Evolutionary conservation across 2,888 invertebrate species (phyloP).

Genomic region (Nymphalis urticae): DNA sequence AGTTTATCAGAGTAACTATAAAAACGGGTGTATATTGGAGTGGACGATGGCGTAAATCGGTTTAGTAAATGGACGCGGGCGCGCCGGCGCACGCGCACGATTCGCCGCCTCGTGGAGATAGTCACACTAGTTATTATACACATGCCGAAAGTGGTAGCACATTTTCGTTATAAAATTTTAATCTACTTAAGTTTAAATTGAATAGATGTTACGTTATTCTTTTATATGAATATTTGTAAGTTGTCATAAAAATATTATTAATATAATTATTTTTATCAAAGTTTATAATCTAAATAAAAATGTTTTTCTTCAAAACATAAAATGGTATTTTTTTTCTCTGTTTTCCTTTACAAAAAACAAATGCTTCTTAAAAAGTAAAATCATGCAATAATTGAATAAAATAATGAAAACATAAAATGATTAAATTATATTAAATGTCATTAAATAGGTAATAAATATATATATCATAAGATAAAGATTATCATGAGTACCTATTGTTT

Average conservation of each 20-base stretch:
- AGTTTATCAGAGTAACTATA: conserved; percentile 50
- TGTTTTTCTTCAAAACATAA: conserved; percentile 80
- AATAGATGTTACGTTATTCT: conserved; percentile 82
- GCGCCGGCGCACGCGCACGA: conserved; percentile 34
- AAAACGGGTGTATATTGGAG: conserved; percentile 40
- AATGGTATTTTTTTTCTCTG: conserved; percentile 49
- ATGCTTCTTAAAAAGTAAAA: not conserved
- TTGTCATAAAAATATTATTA: conserved; percentile 82
- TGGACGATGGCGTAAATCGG: conserved; percentile 31
- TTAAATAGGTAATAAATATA: too few species aligned
- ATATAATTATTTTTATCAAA: conserved; percentile 83
- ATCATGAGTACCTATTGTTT: not conserved
- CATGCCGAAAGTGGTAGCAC: conserved; percentile 77
- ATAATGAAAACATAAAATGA: too few species aligned
- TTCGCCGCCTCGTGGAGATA: conserved; percentile 55
- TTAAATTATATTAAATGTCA: too few species aligned
- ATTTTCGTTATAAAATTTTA: conserved; percentile 76
- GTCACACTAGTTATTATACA: conserved; percentile 77
- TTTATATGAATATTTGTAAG: conserved; percentile 81
- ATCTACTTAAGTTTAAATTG: conserved; percentile 76
- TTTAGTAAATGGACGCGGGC: conserved; percentile 23
- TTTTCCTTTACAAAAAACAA: not conserved
- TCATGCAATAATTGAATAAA: not conserved
- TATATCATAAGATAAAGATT: not conserved
- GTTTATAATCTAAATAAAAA: conserved; percentile 83